Evolutionary conservation across 2,888 invertebrate species (phyloP).

Genomic region (Chloroclystis v-ata): DNA sequence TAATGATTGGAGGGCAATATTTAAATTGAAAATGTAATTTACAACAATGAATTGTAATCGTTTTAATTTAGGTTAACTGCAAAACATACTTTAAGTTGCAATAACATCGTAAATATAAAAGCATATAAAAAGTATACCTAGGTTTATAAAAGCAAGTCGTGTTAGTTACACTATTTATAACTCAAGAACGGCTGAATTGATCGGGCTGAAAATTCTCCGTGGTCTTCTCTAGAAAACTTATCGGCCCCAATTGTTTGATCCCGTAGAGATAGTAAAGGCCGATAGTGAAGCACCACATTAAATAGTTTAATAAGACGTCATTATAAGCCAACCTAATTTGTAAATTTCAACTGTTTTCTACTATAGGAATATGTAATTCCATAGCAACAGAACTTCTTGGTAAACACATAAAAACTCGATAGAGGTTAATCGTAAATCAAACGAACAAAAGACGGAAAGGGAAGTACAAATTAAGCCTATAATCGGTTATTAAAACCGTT

Average conservation of each 20-base stretch:
- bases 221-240: too few species aligned
- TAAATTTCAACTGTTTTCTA: too few species aligned
- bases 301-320: too few species aligned
- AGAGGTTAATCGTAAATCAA: conserved; percentile 64
- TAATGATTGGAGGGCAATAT: not conserved
- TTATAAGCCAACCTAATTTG: too few species aligned
- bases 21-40: conserved; percentile 5
- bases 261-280: too few species aligned
- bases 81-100: conserved; percentile 30
- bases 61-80: conserved; percentile 23
- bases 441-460: conserved; percentile 72
- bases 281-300: too few species aligned
- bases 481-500: conserved; percentile 55
- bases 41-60: conserved; percentile 15
- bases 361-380: too few species aligned
- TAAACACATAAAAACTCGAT: conserved; percentile 54
- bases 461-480: conserved; percentile 73
- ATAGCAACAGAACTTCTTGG: conserved; percentile 20
- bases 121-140: too few species aligned
- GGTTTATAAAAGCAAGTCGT: conserved; percentile 44
- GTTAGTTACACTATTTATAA: too few species aligned
- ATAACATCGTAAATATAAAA: conserved; percentile 29
- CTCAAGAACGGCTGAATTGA: too few species aligned
- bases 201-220: too few species aligned
- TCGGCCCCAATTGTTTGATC: too few species aligned